Percentiles rank a stretch among this genome's conserved stretches.
These are phyloP conservation scores for Tipula lateralis DNA, from an alignment of 2,888 invertebrate species.

Conservation along the genomic window DNA sequence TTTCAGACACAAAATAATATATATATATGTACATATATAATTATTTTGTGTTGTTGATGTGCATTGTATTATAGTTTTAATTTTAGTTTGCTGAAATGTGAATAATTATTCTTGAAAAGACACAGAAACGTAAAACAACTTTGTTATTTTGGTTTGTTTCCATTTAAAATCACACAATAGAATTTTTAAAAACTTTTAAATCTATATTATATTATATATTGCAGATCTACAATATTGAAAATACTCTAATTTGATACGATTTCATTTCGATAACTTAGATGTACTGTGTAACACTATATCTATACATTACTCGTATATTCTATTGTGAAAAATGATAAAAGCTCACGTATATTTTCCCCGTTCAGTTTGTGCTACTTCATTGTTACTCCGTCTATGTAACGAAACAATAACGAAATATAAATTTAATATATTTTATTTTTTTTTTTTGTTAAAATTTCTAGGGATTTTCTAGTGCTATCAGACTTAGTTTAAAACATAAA, in stretches of 20 bases:
- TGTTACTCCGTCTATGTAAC: background rate
- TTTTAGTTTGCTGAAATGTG: background rate
- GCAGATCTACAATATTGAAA: background rate
- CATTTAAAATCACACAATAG: background rate
- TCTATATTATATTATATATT: background rate
- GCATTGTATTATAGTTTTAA: background rate
- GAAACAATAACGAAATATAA: background rate
- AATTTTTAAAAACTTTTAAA: background rate
- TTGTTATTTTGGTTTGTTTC: background rate
- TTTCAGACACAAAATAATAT: slow-evolving; percentile 19
- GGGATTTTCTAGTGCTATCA: too few species aligned
- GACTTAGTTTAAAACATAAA: too few species aligned
- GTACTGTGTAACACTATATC: background rate
- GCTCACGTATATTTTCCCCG: background rate
- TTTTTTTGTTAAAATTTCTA: too few species aligned
- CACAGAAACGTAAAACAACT: background rate
- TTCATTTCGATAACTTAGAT: background rate
- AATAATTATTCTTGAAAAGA: slow-evolving; percentile 14
- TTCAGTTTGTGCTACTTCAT: background rate
- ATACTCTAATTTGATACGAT: background rate
- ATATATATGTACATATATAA: background rate
- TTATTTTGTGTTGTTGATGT: background rate
- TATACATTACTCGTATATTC: background rate
- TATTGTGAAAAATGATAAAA: background rate
- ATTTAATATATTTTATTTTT: background rate